Conservation (phyloP, 1,140 invertebrate species). For the Trichogramma pretiosum region DNA sequence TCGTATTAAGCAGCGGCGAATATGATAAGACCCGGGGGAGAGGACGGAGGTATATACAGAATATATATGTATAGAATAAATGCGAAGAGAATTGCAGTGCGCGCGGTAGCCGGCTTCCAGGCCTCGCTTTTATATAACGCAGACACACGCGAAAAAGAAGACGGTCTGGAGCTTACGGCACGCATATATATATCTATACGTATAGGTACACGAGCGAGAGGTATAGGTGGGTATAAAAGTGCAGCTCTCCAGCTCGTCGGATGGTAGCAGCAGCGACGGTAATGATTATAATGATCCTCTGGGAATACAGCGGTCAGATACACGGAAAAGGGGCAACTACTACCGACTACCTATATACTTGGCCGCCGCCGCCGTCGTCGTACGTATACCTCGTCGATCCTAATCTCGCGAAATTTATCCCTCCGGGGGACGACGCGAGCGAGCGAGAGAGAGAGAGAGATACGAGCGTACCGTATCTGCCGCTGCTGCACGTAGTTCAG, state of each 20-base stretch:
- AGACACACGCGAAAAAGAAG: no score
- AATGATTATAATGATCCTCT: slow-evolving; percentile 19
- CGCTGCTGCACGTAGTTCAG: slow-evolving; percentile 1
- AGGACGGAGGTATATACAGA: no score
- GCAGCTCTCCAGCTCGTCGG: no score
- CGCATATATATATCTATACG: no score
- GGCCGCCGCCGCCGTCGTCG: background rate
- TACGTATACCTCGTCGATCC: slow-evolving; percentile 8
- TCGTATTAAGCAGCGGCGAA: background rate
- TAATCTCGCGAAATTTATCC: slow-evolving; percentile 19
- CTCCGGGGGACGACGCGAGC: background rate
- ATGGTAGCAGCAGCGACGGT: no score
- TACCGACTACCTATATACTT: background rate
- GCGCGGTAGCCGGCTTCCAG: no score
- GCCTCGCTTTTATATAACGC: no score
- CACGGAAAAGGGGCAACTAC: background rate
- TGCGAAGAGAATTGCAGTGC: no score
- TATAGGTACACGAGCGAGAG: background rate
- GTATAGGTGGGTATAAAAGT: no score
- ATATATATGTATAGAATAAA: no score
- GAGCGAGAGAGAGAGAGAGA: background rate
- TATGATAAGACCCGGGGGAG: background rate
- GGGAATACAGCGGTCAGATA: slow-evolving; percentile 5
- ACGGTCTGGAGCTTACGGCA: no score
- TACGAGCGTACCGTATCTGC: background rate